Percentiles rank a stretch among this genome's conserved stretches.
Conservation (phyloP, 2,113 vertebrate genomes). For the Otolemur garnettii region DNA sequence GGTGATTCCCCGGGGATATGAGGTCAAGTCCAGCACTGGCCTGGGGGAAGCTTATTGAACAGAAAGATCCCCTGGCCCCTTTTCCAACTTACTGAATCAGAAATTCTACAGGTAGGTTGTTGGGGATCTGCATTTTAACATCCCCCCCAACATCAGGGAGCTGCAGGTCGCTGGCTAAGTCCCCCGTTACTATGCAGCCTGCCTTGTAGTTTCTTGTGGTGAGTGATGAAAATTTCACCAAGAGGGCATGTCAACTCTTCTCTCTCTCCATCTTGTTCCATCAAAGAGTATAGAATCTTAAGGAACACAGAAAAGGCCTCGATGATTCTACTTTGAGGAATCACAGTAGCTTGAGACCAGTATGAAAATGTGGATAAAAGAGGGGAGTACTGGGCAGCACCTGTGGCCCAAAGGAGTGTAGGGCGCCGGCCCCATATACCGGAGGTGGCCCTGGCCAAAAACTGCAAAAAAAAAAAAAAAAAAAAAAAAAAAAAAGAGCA, state of each 20-base stretch:
- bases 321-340: not conserved
- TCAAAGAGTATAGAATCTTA: not conserved
- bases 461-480: not conserved
- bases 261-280: not conserved
- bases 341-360: not conserved
- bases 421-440: too few species aligned
- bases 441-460: too few species aligned
- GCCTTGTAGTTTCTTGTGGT: not conserved
- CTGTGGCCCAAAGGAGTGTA: too few species aligned
- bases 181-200: not conserved
- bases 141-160: not conserved
- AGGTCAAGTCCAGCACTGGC: not conserved
- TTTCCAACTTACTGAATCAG: not conserved
- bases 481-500: not conserved
- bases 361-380: not conserved
- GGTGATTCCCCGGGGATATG: not conserved
- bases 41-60: not conserved
- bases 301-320: not conserved
- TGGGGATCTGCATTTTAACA: not conserved
- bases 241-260: not conserved
- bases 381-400: too few species aligned
- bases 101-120: not conserved
- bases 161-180: not conserved
- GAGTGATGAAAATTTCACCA: not conserved
- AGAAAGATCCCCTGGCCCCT: not conserved